Evolutionary conservation across 1,140 invertebrate genomes (phyloP).

Genomic region (Polyergus mexicanus): DNA sequence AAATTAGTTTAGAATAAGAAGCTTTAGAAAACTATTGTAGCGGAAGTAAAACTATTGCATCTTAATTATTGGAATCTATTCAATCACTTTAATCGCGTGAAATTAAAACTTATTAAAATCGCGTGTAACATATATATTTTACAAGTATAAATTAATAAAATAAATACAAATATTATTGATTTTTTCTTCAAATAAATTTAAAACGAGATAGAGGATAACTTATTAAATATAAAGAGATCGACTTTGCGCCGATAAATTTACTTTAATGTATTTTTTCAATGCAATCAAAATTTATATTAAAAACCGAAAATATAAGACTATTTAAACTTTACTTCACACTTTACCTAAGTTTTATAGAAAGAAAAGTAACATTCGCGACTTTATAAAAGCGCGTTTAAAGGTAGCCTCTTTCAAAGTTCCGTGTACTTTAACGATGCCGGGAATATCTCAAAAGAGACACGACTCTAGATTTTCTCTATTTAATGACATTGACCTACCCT

Average conservation of each 20-base stretch:
- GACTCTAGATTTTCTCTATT: constrained; percentile 3
- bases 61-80: neutral
- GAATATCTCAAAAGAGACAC: neutral
- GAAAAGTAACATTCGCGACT: no score
- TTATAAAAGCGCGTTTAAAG: neutral
- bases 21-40: neutral
- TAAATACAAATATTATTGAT: neutral
- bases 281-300: no score
- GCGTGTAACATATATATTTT: neutral
- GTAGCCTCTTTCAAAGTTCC: neutral
- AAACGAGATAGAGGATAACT: neutral
- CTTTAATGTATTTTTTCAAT: no score
- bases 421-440: no score
- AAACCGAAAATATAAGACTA: no score
- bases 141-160: neutral
- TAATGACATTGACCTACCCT: constrained; percentile 86
- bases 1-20: neutral
- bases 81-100: neutral
- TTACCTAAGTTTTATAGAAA: no score
- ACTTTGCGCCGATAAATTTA: no score
- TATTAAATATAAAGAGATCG: constrained; percentile 1
- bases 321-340: no score
- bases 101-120: neutral
- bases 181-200: neutral
- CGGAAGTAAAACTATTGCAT: neutral